Conservation (phyloP, 2,797 vertebrate species). For the Salmo trutta region DNA sequence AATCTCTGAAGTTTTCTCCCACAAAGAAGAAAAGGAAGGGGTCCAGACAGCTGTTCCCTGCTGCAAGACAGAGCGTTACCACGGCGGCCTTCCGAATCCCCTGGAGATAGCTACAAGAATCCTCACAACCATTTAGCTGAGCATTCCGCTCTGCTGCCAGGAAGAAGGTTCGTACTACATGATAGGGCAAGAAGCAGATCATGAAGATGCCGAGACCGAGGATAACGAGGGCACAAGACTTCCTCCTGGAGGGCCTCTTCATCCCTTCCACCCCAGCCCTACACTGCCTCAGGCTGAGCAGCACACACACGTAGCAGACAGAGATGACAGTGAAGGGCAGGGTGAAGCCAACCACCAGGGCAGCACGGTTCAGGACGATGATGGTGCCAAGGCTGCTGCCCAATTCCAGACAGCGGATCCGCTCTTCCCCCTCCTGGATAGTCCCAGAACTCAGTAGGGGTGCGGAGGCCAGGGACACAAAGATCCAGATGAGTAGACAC, state of each 20-base stretch:
- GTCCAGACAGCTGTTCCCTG: slow-evolving; percentile 46
- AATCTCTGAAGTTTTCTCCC: slow-evolving; percentile 39
- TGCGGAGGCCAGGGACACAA: slow-evolving; percentile 15
- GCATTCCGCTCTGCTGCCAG: slow-evolving; percentile 17
- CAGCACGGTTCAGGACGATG: slow-evolving; percentile 31
- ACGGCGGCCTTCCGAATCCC: slow-evolving; percentile 39
- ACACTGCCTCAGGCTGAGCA: slow-evolving; percentile 28
- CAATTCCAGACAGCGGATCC: slow-evolving; percentile 33
- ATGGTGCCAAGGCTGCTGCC: background rate
- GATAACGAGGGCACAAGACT: slow-evolving; percentile 24
- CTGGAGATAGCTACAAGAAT: background rate
- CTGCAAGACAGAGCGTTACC: slow-evolving; percentile 42
- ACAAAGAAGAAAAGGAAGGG: slow-evolving; percentile 49
- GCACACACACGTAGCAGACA: slow-evolving; percentile 40
- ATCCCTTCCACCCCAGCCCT: background rate
- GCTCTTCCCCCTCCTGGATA: background rate
- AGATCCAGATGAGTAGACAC: slow-evolving; percentile 43
- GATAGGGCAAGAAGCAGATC: slow-evolving; percentile 45
- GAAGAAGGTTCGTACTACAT: slow-evolving; percentile 45
- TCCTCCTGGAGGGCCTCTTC: slow-evolving; percentile 29
- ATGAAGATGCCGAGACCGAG: slow-evolving; percentile 34
- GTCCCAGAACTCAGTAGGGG: background rate
- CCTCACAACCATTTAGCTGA: background rate
- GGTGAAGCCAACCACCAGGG: slow-evolving; percentile 26
- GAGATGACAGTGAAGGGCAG: slow-evolving; percentile 31